Evolutionary conservation across 2,113 vertebrate species (phyloP).

Genomic region (Balaeniceps rex): DNA sequence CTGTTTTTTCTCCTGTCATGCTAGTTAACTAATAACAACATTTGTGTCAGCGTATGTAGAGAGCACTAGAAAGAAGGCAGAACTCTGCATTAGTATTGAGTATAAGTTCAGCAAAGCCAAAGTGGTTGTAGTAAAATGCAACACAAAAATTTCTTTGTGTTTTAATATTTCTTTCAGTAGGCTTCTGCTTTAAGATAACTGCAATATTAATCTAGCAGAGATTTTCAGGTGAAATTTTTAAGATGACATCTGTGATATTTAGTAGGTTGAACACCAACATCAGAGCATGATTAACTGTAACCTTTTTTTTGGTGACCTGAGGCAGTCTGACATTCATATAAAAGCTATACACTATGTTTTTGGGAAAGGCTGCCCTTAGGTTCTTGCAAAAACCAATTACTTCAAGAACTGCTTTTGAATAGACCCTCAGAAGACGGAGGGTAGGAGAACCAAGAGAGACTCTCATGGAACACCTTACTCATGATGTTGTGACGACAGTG

Average conservation of each 20-base stretch:
- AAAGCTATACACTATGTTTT: not conserved
- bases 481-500: not conserved
- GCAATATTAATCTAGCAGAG: not conserved
- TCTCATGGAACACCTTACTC: not conserved
- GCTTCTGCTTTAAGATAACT: not conserved
- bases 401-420: not conserved
- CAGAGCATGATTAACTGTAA: not conserved
- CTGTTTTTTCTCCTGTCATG: not conserved
- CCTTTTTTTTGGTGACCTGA: not conserved
- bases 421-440: not conserved
- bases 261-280: not conserved
- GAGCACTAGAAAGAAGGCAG: not conserved
- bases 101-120: not conserved
- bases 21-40: not conserved
- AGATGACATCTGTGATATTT: not conserved
- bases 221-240: not conserved
- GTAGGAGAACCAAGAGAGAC: not conserved
- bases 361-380: not conserved
- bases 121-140: not conserved
- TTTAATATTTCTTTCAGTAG: not conserved
- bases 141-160: not conserved
- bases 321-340: not conserved
- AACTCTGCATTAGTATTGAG: not conserved
- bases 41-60: not conserved
- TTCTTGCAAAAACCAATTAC: not conserved